A percentile compares a stretch with the other conserved stretches of the same genome.
These are phyloP conservation scores for Drosophila suzukii DNA, from an alignment of 1,140 invertebrate species.

Conservation along the genomic window DNA sequence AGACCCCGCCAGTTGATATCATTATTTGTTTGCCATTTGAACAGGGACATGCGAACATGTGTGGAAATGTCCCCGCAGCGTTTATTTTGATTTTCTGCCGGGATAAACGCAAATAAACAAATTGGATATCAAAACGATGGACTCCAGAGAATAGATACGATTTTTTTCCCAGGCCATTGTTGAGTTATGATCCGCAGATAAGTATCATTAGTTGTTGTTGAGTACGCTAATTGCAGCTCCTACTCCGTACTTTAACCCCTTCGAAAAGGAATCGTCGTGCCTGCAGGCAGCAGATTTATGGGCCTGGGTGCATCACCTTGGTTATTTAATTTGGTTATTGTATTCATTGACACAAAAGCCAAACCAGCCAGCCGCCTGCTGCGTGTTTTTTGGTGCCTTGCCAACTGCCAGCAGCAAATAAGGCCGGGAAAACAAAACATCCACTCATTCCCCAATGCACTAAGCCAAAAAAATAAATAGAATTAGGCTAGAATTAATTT, in stretches of 20 bases:
- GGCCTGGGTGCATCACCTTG: constrained; percentile 68
- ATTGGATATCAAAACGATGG: constrained; percentile 65
- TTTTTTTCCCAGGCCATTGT: constrained; percentile 42
- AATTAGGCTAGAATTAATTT: background rate
- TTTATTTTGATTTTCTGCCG: constrained; percentile 60
- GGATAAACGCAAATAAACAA: constrained; percentile 75
- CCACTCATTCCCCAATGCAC: constrained; percentile 14
- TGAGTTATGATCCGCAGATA: constrained; percentile 53
- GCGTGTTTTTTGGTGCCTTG: constrained; percentile 54
- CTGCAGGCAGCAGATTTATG: constrained; percentile 44
- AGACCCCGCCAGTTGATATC: constrained; percentile 46
- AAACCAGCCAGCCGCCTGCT: constrained; percentile 56
- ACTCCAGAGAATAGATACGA: constrained; percentile 5
- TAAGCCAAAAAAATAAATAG: background rate
- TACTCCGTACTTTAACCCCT: constrained; percentile 37
- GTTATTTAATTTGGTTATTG: constrained; percentile 83
- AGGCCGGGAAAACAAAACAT: constrained; percentile 50
- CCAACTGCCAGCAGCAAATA: constrained; percentile 57
- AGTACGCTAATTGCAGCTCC: constrained; percentile 57
- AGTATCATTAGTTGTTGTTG: constrained; percentile 62
- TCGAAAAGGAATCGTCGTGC: constrained; percentile 5
- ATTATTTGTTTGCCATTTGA: constrained; percentile 81
- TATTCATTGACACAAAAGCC: constrained; percentile 82
- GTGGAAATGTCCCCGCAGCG: constrained; percentile 70
- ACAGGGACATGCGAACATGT: constrained; percentile 32